Evolutionary conservation across 2,113 vertebrate genomes (phyloP).

Genomic region (Ia io): DNA sequence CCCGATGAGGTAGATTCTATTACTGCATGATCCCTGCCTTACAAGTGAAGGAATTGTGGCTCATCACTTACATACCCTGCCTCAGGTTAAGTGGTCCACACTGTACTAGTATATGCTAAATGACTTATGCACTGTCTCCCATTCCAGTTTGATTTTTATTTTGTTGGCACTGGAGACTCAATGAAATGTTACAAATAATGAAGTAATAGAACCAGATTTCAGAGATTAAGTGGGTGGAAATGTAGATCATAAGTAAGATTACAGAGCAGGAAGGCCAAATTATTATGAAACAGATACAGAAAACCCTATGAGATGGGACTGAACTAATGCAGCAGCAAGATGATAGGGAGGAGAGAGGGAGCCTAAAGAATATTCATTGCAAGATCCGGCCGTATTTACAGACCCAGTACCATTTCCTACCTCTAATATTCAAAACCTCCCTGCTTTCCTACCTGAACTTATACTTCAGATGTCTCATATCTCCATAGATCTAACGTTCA

Average conservation of each 20-base stretch:
- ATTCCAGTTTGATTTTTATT: not conserved
- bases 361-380: not conserved
- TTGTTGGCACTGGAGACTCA: not conserved
- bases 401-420: not conserved
- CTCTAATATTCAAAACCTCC: not conserved
- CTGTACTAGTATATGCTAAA: not conserved
- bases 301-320: not conserved
- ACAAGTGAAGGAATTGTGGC: not conserved
- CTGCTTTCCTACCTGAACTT: not conserved
- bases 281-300: not conserved
- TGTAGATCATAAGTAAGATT: not conserved
- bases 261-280: not conserved
- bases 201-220: not conserved
- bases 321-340: not conserved
- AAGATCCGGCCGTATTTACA: not conserved
- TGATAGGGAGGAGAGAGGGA: not conserved
- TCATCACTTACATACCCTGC: not conserved
- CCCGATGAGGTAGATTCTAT: not conserved
- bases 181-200: not conserved
- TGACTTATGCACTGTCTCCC: not conserved
- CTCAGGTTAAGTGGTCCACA: not conserved
- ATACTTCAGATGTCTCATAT: not conserved
- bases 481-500: not conserved
- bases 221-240: not conserved
- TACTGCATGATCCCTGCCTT: not conserved